These are phyloP conservation scores for Trichopoda pennipes DNA, from an alignment of 2,888 invertebrate genomes.

Conservation along the genomic window DNA sequence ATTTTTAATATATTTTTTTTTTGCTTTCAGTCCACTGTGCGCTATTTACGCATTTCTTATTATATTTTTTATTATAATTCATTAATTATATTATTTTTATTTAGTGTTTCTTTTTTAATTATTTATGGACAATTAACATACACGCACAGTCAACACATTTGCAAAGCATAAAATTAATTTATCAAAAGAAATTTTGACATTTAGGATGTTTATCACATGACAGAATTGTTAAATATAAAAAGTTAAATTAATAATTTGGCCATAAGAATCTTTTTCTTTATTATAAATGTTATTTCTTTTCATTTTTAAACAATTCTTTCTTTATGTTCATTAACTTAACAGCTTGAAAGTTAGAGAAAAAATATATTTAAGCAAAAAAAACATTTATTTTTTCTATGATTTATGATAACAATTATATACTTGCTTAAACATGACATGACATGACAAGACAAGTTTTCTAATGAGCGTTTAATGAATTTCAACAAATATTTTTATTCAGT, in stretches of 20 bases:
- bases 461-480: no score
- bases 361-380: no score
- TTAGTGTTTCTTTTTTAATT: no score
- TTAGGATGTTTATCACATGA: background rate
- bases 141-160: conserved; percentile 3
- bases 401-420: background rate
- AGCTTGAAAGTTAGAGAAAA: no score
- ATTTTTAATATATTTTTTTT: no score
- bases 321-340: no score
- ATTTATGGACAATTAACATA: conserved; percentile 9
- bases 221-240: background rate
- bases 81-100: no score
- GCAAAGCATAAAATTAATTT: background rate
- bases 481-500: background rate
- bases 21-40: no score
- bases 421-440: conserved; percentile 7
- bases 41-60: no score
- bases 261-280: no score
- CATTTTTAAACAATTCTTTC: background rate
- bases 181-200: background rate
- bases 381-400: background rate
- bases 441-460: background rate
- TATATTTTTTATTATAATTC: no score
- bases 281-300: no score
- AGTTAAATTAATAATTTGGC: background rate